These are phyloP conservation scores for Sussaba pulchella DNA, from an alignment of 2,888 invertebrate genomes.

Conservation along the genomic window DNA sequence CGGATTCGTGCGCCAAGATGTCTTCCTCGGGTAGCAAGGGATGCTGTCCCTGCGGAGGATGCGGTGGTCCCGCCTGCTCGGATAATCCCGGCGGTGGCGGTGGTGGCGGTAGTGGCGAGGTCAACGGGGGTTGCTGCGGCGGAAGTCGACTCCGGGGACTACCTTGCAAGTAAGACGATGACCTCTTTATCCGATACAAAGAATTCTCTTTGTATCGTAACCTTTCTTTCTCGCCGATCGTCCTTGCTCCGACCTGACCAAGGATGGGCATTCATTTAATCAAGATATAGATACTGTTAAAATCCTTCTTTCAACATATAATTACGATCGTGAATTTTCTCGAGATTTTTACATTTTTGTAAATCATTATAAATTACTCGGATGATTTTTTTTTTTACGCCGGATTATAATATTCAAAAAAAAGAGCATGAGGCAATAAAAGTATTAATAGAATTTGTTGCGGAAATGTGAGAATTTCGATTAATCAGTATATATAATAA, in stretches of 20 bases:
- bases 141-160: constrained; percentile 53
- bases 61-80: constrained; percentile 67
- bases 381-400: too few relatives aligned
- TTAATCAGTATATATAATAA: too few relatives aligned
- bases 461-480: too few relatives aligned
- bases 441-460: too few relatives aligned
- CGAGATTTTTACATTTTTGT: too few relatives aligned
- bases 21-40: constrained; percentile 34
- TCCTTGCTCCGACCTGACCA: background rate
- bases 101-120: constrained; percentile 23
- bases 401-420: too few relatives aligned
- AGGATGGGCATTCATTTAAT: too few relatives aligned
- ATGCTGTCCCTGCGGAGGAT: constrained; percentile 71
- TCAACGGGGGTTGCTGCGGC: constrained; percentile 66
- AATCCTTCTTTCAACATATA: too few relatives aligned
- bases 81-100: constrained; percentile 58
- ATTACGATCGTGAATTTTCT: too few relatives aligned
- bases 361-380: too few relatives aligned
- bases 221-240: background rate
- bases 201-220: background rate
- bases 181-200: background rate
- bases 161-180: constrained; percentile 68
- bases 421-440: too few relatives aligned
- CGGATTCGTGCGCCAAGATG: constrained; percentile 13
- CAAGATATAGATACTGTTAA: too few relatives aligned